Conservation (phyloP, 2,888 invertebrate genomes). For the Aphodius sticticus region DNA sequence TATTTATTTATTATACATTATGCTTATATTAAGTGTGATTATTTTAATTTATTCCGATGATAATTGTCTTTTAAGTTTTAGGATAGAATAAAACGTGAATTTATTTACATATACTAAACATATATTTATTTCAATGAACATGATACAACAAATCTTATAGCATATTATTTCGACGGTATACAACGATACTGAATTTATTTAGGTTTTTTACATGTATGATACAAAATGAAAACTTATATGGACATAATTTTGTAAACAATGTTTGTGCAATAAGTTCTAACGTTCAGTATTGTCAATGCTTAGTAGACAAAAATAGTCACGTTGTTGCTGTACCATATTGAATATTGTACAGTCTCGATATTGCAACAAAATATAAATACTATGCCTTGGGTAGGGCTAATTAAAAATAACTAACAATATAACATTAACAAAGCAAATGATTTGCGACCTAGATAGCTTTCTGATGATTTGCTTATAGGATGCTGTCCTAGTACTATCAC, state of each 20-base stretch:
- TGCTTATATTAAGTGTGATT: background rate
- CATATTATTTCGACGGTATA: background rate
- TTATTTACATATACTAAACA: background rate
- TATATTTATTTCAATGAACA: background rate
- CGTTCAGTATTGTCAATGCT: background rate
- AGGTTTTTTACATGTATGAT: background rate
- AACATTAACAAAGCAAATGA: background rate
- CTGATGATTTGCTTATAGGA: background rate
- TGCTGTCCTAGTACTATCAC: background rate
- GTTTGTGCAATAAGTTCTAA: background rate
- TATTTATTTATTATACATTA: background rate
- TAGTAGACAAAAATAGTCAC: background rate
- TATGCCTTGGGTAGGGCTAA: no score
- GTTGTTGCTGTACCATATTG: no score
- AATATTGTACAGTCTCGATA: no score
- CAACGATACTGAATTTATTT: background rate
- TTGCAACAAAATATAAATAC: no score
- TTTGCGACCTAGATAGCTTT: background rate
- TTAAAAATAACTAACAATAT: no score
- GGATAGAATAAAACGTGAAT: background rate
- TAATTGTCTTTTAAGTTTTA: background rate
- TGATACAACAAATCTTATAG: background rate
- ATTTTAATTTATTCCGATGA: background rate
- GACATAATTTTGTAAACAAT: no score
- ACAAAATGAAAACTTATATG: background rate